Percentiles rank a stretch among this genome's conserved stretches.
phyloP scores from a whole-genome alignment of 2,113 vertebrate genomes.

The Oncorhynchus masou region DNA sequence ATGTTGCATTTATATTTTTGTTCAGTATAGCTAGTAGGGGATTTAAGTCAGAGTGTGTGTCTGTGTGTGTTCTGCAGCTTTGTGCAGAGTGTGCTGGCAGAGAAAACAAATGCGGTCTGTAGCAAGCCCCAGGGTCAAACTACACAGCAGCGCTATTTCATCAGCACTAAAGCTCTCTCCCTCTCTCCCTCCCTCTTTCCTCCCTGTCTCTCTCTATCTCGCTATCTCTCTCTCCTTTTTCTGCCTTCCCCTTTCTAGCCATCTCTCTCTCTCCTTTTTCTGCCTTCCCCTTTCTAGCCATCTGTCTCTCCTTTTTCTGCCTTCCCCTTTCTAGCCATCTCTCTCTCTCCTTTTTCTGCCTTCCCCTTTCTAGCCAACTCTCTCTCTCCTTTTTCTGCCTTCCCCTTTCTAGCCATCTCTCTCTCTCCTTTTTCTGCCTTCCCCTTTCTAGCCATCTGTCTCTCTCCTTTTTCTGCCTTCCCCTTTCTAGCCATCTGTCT shows the following conservation, averaged over 20 bases:
- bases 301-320: not conserved
- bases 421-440: no score
- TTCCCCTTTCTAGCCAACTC: not conserved
- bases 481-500: no score
- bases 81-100: not conserved
- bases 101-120: slow-evolving; percentile 47
- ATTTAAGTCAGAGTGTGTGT: not conserved
- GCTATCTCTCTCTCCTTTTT: not conserved
- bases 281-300: no score
- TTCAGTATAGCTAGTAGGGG: no score
- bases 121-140: slow-evolving; percentile 6
- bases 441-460: not conserved
- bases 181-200: not conserved
- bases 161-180: not conserved
- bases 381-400: no score
- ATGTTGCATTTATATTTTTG: no score
- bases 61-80: slow-evolving; percentile 31
- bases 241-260: no score
- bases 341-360: no score
- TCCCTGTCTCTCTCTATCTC: not conserved
- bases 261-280: not conserved
- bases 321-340: not conserved
- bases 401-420: not conserved
- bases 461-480: not conserved
- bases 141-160: slow-evolving; percentile 3